Base-by-base conservation (phyloP, 2,797 vertebrate genomes). In the Falco rusticolus region DNA sequence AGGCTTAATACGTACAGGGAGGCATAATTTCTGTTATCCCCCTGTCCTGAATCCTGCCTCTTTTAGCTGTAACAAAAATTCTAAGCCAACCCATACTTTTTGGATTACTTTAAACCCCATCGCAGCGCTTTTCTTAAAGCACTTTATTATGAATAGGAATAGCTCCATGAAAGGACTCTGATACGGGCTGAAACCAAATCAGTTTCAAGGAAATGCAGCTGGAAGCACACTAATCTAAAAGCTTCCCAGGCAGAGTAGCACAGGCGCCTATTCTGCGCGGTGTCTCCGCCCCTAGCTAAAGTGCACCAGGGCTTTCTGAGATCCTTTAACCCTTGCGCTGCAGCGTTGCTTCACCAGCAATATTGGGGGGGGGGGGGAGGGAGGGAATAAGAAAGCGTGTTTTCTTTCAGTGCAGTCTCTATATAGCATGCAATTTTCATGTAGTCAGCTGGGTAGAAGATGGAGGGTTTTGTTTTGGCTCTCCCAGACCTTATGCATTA, bases 101-200 rank as follows among this genome's bases (percentile, higher is more conserved):
- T 91, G 51, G 83, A 95, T 95, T 95, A 95, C 82, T 96, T 93
- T 93, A 96, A 97, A 96, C 25, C 61, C 78, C 71, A 84, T 54
- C 22, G 1, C 51, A 78, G 65, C 0, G 2, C 56, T 90, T 91
- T 93, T 71, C 77, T 91, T 85, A 90, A 91, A 90, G 87, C 51
- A 93, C 74, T 94, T 90, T 92, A 95, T 97, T 96, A 91, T 93
- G 71, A 96, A 95, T 57, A 94, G 84, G 48, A 94, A 64, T 78
- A 83, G 79, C 45, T 78, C 90, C 54, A 64, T 96, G 87, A 94
- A 94, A 80, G 75, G 86, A 92, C 57, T 96, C 83, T 93, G 81
- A 77, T 60, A 96, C 64, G 68, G 71, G 82, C 89, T 90, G 97
- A 96, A 97, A 96, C 43, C 63, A 88, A 97, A 97, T 95, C 93